These are phyloP conservation scores for Dinocampus coccinellae DNA, from an alignment of 2,888 invertebrate species.

Conservation along the genomic window DNA sequence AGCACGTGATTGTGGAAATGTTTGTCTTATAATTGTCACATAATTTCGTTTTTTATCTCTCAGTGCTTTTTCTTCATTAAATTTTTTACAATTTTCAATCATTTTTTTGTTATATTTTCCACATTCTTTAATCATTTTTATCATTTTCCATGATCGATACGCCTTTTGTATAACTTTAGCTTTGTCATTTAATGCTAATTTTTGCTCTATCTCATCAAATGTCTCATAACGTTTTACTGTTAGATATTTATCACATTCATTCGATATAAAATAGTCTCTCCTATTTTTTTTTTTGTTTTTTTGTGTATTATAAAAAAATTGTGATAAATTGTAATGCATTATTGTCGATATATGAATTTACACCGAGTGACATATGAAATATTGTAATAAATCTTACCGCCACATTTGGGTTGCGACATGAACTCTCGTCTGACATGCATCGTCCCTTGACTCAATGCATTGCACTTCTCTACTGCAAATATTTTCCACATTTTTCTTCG, in stretches of 20 bases:
- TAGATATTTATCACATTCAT: conserved; percentile 75
- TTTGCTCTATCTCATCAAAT: conserved; percentile 74
- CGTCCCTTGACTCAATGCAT: conserved; percentile 73
- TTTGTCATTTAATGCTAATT: conserved; percentile 71
- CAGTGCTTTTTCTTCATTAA: conserved; percentile 69
- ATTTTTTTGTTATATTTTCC: conserved; percentile 71
- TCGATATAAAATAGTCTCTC: conserved; percentile 74
- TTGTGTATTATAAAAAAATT: not conserved
- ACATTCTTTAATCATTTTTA: conserved; percentile 70
- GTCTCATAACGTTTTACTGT: conserved; percentile 77
- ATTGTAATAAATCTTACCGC: conserved; percentile 52
- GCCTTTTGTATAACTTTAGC: conserved; percentile 77
- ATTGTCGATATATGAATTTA: not conserved
- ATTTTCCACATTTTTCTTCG: conserved; percentile 57
- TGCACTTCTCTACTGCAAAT: conserved; percentile 77
- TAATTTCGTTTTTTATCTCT: conserved; percentile 71
- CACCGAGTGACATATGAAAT: not conserved
- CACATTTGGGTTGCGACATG: conserved; percentile 76
- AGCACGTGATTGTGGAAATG: conserved; percentile 78
- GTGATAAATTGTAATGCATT: not conserved
- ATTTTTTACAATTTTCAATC: conserved; percentile 72
- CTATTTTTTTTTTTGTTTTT: conserved; percentile 53
- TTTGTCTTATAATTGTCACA: conserved; percentile 75
- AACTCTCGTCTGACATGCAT: conserved; percentile 70
- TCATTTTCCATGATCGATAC: conserved; percentile 74